Percentiles rank a stretch among this genome's conserved stretches.
phyloP scores from a whole-genome alignment of 2,113 vertebrate genomes.

The Brienomyrus longianalis region DNA sequence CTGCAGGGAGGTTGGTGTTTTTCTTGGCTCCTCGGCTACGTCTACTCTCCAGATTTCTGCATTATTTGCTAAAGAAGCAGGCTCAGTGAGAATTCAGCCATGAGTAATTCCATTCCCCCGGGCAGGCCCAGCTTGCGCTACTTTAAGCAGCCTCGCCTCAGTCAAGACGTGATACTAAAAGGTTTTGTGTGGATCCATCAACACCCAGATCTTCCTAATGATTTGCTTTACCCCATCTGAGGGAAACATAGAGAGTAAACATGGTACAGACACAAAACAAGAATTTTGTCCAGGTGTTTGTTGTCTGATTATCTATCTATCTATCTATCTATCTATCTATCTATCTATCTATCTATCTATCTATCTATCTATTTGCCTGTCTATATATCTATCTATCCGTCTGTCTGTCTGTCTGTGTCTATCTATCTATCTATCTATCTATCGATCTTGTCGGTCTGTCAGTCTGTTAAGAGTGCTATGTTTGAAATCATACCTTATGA shows the following conservation, averaged over 20 bases:
- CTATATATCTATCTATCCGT: no score
- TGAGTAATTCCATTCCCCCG: not conserved
- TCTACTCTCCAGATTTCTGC: not conserved
- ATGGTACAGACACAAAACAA: not conserved
- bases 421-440: not conserved
- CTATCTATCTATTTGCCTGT: no score
- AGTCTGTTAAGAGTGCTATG: not conserved
- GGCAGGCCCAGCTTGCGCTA: not conserved
- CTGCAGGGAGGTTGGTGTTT: not conserved
- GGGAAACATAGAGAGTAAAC: no score
- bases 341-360: no score
- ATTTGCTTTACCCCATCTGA: not conserved
- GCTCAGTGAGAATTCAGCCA: not conserved
- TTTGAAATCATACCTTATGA: not conserved
- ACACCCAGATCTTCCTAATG: not conserved
- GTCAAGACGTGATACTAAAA: not conserved
- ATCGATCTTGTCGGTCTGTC: not conserved
- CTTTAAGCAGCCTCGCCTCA: not conserved
- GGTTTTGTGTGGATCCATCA: not conserved
- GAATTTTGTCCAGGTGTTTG: not conserved
- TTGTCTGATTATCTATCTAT: not conserved
- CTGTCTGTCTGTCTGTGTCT: no score
- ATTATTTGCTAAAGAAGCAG: constrained; percentile 4
- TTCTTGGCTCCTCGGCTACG: not conserved
- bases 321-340: no score